These are phyloP conservation scores for Leucozona laternaria DNA, from an alignment of 2,888 invertebrate genomes.

Conservation along the genomic window DNA sequence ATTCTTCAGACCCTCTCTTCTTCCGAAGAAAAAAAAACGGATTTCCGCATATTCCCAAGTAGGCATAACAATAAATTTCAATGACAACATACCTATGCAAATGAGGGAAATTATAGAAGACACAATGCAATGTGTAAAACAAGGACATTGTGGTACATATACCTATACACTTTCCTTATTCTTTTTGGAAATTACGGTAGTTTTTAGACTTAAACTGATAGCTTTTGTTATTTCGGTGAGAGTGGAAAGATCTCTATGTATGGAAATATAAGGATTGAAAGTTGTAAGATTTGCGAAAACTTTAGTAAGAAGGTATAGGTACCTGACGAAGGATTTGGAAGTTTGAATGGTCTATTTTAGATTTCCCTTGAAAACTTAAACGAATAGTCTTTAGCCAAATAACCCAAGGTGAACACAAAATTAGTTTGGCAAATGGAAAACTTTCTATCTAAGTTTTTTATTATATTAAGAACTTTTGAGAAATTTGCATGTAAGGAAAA, in stretches of 20 bases:
- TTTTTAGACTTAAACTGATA: slow-evolving; percentile 40
- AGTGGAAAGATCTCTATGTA: slow-evolving; percentile 27
- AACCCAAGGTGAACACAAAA: neutral
- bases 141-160: slow-evolving; percentile 45
- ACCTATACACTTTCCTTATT: no score
- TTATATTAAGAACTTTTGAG: neutral
- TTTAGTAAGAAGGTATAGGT: neutral
- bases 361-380: neutral
- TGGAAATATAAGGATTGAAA: slow-evolving; percentile 56
- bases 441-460: neutral
- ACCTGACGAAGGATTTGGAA: neutral
- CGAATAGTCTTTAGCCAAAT: neutral
- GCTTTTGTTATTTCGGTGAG: slow-evolving; percentile 55
- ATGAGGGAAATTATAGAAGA: slow-evolving; percentile 70
- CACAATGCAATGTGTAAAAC: slow-evolving; percentile 67
- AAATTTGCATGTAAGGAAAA: neutral
- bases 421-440: slow-evolving; percentile 16
- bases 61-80: slow-evolving; percentile 73
- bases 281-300: slow-evolving; percentile 34
- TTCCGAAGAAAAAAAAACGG: slow-evolving; percentile 11
- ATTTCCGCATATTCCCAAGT: slow-evolving; percentile 47
- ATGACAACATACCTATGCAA: slow-evolving; percentile 74
- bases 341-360: neutral
- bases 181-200: slow-evolving; percentile 1
- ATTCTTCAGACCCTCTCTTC: neutral